Conservation (phyloP, 2,113 vertebrate genomes). For the Eubucco bourcierii region DNA sequence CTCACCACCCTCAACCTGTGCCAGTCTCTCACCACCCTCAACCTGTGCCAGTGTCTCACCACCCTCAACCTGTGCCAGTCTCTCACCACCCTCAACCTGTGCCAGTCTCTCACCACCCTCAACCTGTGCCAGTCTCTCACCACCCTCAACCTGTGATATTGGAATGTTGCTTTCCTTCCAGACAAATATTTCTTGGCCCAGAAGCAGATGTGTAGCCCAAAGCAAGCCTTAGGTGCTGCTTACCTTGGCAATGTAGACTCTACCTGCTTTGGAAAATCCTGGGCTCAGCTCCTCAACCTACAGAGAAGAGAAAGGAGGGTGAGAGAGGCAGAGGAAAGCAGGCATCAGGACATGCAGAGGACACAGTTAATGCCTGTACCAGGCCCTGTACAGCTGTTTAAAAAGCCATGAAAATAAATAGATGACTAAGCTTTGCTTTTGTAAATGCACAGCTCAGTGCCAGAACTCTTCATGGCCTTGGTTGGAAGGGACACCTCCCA, state of each 20-base stretch:
- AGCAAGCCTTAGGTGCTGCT: neutral
- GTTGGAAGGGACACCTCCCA: too few relatives aligned
- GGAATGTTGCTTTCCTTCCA: too few relatives aligned
- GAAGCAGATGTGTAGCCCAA: neutral
- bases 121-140: too few relatives aligned
- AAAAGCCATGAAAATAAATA: too few relatives aligned
- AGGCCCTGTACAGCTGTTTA: neutral
- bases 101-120: too few relatives aligned
- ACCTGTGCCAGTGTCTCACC: too few relatives aligned
- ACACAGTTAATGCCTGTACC: neutral
- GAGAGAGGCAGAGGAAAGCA: neutral
- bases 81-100: too few relatives aligned
- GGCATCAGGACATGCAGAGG: neutral
- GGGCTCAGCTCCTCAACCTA: constrained; percentile 88
- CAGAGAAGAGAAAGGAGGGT: neutral
- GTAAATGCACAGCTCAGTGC: neutral
- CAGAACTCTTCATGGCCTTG: too few relatives aligned
- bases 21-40: too few relatives aligned
- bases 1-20: too few relatives aligned
- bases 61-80: too few relatives aligned
- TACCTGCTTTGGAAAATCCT: constrained; percentile 87
- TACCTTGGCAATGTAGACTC: constrained; percentile 92
- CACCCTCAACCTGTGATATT: too few relatives aligned
- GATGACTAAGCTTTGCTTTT: neutral
- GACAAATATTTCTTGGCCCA: neutral